These are phyloP conservation scores for Prunella fulvescens DNA, from an alignment of 2,113 vertebrate genomes.

Conservation along the genomic window DNA sequence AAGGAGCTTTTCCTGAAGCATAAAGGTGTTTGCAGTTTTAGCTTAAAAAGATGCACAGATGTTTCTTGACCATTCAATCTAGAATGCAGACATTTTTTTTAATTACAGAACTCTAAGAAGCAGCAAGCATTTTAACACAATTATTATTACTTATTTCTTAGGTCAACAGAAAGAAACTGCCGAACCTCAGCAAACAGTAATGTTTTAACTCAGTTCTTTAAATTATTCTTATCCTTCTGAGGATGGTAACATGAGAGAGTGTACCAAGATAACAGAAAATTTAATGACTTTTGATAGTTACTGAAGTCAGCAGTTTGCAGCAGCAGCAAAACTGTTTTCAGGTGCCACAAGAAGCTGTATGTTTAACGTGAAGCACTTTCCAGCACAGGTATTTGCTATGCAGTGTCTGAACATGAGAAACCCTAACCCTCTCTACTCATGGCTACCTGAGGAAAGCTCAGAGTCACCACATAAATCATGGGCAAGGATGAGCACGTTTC, in stretches of 20 bases:
- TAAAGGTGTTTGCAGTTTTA: neutral
- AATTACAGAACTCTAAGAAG: neutral
- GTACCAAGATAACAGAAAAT: neutral
- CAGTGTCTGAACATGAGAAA: neutral
- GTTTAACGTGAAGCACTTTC: neutral
- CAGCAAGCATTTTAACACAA: neutral
- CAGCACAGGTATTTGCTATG: neutral
- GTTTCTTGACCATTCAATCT: neutral
- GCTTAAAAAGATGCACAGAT: neutral
- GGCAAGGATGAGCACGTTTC: neutral
- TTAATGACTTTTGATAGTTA: neutral
- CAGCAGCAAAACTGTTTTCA: neutral
- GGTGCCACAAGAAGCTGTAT: neutral
- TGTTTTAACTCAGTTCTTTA: neutral
- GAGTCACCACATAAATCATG: accelerated
- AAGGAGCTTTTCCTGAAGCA: neutral
- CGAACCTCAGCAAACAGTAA: neutral
- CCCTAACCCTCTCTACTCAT: neutral
- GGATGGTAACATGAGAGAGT: neutral
- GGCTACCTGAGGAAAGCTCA: neutral
- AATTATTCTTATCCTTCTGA: neutral
- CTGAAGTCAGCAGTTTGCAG: neutral
- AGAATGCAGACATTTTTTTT: neutral
- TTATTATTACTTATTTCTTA: neutral
- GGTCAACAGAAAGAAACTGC: neutral